Evolutionary conservation across 2,888 invertebrate genomes (phyloP), one percentile per base, ranked within the genome.

Genomic region (Volucella zonaria): DNA sequence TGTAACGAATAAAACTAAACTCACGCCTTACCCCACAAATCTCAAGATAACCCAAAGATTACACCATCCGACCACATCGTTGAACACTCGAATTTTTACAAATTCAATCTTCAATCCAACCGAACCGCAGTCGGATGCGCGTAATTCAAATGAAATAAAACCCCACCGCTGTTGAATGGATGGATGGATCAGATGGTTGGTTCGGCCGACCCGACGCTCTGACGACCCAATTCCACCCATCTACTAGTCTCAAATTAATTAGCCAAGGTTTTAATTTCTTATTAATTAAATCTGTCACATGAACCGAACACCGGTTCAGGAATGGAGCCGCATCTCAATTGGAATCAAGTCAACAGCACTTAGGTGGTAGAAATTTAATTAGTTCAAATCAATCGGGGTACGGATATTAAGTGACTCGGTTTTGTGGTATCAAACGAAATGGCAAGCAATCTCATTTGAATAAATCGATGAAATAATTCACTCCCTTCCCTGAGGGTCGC

Each of bases 281-380:
- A 74, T 79, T 82, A 82, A 82, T 82, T 82, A 79, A 74, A 74
- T 74, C 64, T 82, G 74, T 79, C 82, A 82, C 47, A 64, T 66
- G 79, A 74, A 82, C 62, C 64, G 42, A 52, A 40, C 18, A 47
- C 40, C 58, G 76, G 70, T 64, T 58, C 11, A 31, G 43, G 11
- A 42, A 14, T 11, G 12, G 47, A 14, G 45, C 45, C 40, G 47
- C 9, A 15, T 49, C 23, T 42, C 54, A 47, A 61, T 38, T 64
- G 58, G 52, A 64, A 66, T 64, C 54, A 49, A 83, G 70, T 74
- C 79, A 83, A 83, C 70, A 64, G 70, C 79, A 79, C 82, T 83
- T 82, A 70, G 79, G 82, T 70, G 82, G 79, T 83, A 74, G 70
- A 83, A 83, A 79, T 83, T 79, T 79, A 79, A 83, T 83, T 83